A percentile compares a stretch with the other conserved stretches of the same genome.
phyloP scores from a whole-genome alignment of 2,888 invertebrate genomes.

The Tetragonula carbonaria region DNA sequence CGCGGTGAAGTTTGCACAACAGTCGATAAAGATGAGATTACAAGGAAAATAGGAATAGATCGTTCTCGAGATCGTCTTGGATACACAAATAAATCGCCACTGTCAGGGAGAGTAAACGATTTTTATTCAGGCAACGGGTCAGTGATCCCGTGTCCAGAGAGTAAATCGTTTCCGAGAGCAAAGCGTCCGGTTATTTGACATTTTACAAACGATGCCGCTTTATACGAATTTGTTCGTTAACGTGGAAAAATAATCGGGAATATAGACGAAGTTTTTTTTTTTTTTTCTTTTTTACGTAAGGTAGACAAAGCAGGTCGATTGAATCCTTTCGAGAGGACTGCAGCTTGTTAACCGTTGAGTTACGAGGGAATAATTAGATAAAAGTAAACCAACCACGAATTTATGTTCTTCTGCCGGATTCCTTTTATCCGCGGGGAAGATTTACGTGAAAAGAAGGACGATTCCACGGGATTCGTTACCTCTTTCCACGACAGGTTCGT shows the following conservation, averaged over 20 bases:
- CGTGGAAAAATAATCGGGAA: slow-evolving; percentile 70
- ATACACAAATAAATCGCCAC: slow-evolving; percentile 18
- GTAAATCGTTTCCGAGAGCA: slow-evolving; percentile 32
- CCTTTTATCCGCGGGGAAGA: slow-evolving; percentile 47
- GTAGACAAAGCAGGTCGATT: neutral
- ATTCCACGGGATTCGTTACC: slow-evolving; percentile 59
- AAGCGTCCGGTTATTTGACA: slow-evolving; percentile 60
- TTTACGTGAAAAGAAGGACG: slow-evolving; percentile 48
- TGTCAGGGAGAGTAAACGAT: neutral
- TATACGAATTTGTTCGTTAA: slow-evolving; percentile 72
- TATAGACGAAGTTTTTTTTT: neutral
- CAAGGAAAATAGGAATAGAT: neutral
- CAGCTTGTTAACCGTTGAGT: slow-evolving; percentile 49
- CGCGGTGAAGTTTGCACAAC: neutral
- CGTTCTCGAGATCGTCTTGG: neutral
- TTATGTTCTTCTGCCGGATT: slow-evolving; percentile 47
- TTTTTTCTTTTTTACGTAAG: neutral
- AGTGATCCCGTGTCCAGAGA: slow-evolving; percentile 5
- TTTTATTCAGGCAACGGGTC: slow-evolving; percentile 9
- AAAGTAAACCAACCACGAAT: slow-evolving; percentile 58
- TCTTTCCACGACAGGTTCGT: slow-evolving; percentile 67
- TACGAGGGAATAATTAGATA: slow-evolving; percentile 61
- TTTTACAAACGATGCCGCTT: slow-evolving; percentile 67
- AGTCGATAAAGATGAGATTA: neutral
- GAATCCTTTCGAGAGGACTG: neutral